A percentile compares a stretch with the other conserved stretches of the same genome.
phyloP scores from a whole-genome alignment of 2,113 vertebrate species.

The Sterrhoptilus dennistouni region DNA sequence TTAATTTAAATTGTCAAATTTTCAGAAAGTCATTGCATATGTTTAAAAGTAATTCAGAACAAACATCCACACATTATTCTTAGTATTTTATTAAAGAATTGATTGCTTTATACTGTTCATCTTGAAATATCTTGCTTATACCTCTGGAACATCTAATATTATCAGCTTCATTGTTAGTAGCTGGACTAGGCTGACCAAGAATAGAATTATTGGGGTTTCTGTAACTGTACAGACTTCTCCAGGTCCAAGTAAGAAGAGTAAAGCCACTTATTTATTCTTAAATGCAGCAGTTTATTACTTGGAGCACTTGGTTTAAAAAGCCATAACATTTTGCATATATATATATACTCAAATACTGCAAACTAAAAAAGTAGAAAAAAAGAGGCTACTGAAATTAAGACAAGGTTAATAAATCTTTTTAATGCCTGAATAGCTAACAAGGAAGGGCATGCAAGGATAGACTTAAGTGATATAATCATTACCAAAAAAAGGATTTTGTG shows the following conservation, averaged over 20 bases:
- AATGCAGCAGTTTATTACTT: background rate
- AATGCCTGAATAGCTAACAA: slow-evolving; percentile 30
- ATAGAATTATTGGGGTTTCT: background rate
- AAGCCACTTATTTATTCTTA: background rate
- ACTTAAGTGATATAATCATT: slow-evolving; percentile 35
- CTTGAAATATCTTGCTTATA: background rate
- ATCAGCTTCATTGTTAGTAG: background rate
- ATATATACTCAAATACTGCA: background rate
- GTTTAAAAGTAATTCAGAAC: background rate
- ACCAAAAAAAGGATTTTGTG: slow-evolving; percentile 49
- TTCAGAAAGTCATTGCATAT: background rate
- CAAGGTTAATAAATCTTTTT: slow-evolving; percentile 43
- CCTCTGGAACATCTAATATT: background rate
- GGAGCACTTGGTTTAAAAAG: background rate
- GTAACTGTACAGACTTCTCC: background rate
- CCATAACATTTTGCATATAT: background rate
- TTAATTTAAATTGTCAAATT: background rate
- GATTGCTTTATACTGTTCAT: background rate
- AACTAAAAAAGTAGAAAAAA: background rate
- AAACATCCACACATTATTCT: background rate
- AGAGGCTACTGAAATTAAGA: background rate
- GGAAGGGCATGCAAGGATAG: slow-evolving; percentile 59
- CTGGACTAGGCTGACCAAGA: background rate
- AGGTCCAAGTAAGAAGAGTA: background rate
- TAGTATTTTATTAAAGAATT: background rate